Base-by-base conservation (phyloP, 1,140 invertebrate genomes). In the Anoplolepis gracilipes region DNA sequence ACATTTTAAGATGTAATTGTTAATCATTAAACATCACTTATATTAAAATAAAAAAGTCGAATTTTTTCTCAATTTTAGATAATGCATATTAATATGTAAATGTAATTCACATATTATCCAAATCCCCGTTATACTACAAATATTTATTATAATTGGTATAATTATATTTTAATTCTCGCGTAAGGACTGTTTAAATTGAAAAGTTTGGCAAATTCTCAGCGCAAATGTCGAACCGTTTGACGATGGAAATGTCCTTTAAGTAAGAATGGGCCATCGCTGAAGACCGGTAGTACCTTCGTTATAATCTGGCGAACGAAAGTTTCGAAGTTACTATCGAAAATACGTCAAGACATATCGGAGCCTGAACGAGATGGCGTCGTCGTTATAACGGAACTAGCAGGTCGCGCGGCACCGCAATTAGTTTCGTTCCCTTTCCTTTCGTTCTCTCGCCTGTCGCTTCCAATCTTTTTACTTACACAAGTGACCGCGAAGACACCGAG, bases 351-450 rank as follows among this genome's bases (percentile, higher is more conserved):
- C 62, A 33, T 61, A 73, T 72, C 87, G 72, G 8, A 39, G 39
- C 39, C 73, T 67, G 59, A 85, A 73, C 39, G 19, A 70, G 57
- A 11, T 79, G 72, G 39, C 61, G 28, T 81, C 86, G 69, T 87
- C 79, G 85, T 88, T 85, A 90, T 67, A 55, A 61, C 84, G 76
- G 62, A 49, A 81, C 82, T 88, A 82, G 79, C 75, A 79, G 73
- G 53, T 84, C 39, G 61, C 64, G 61, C 59, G 77, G 79, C 64
- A 72, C 87, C 90, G 88, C 92, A 93, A 94, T 94, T 94, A 94
- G 92, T 92, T 92, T 94, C 93, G 87, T 94, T 94, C 93, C 67
- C 85, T 90, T 87, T 73, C 49, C 64, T 46, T 46, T 49, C 46
- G 59, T 61, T 53, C 69, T 77, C 72, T 75, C 79, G 55, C 46